Conservation (phyloP, 1,140 invertebrate genomes). For the Aculops lycopersici region DNA sequence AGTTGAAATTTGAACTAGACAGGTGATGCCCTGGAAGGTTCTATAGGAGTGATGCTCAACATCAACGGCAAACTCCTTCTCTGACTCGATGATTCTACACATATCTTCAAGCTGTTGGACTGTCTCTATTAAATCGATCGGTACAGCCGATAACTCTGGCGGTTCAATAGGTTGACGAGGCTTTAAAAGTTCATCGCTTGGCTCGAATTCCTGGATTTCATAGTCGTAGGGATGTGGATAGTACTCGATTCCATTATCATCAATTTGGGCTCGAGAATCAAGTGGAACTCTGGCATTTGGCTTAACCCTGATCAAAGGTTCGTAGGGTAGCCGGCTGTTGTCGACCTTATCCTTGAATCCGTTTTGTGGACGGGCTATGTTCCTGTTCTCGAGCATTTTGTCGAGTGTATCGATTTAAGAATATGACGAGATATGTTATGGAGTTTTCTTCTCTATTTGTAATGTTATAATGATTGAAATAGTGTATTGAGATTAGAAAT, state of each 20-base stretch:
- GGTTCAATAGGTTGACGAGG: constrained; percentile 12
- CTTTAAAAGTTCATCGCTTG: constrained; percentile 10
- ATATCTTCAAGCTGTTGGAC: constrained; percentile 28
- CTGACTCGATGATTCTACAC: constrained; percentile 26
- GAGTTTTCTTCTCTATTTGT: too few species aligned
- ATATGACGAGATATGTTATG: too few species aligned
- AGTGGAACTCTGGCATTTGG: constrained; percentile 55
- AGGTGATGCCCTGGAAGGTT: constrained; percentile 38
- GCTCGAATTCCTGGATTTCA: constrained; percentile 30
- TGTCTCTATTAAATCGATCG: constrained; percentile 31
- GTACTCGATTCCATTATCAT: constrained; percentile 21
- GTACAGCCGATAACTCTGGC: constrained; percentile 25
- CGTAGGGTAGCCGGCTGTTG: constrained; percentile 36
- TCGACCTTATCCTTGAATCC: constrained; percentile 54
- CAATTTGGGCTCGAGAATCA: constrained; percentile 29
- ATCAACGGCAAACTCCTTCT: constrained; percentile 47
- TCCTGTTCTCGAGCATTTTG: constrained; percentile 3
- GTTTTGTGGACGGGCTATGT: constrained; percentile 29
- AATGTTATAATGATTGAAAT: too few species aligned
- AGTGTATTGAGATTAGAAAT: too few species aligned
- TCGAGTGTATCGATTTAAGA: constrained; percentile 2
- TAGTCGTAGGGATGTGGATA: constrained; percentile 60
- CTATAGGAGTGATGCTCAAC: constrained; percentile 55
- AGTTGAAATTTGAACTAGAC: constrained; percentile 57
- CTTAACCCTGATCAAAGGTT: constrained; percentile 48